Evolutionary conservation across 1,140 invertebrate species (phyloP), one percentile per base, ranked within the genome.

Genomic region (Hylyphantes graminicola): DNA sequence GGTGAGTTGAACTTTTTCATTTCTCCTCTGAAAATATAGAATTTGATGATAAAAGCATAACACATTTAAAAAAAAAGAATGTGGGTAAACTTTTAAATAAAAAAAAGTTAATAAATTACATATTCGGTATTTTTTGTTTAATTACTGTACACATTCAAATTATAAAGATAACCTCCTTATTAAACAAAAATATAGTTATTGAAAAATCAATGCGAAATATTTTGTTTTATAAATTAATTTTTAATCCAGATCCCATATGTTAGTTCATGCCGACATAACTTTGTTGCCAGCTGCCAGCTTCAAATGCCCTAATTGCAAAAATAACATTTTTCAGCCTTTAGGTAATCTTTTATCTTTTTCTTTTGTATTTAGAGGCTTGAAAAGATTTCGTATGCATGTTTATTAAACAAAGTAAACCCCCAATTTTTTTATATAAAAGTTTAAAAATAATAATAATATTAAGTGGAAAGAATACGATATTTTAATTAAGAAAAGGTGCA

Each of bases 21-120:
- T 76, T 76, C 73, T 63, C 53, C 21, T 51, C 73, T 76, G 35
- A 76, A 76, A 76, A 10, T 17, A 70, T n/a, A 59, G 51, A 48
- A 9, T 10, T 65, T 65, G 9, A 13, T 65, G 10, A 2, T 9
- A 2, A 65, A 57, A 57, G 15, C 55, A 57, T 10, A 2, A 57
- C 10, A 11, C 55, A 57, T 15, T 57, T 57, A 57, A 11, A 57
- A 57, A 57, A 10, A 11, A 11, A 57, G 15, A 57, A 57, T 57
- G 10, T 1, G 0, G 10, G 10, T 57, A 57, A 2, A 57, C 10
- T 2, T 2, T 57, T 57, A 11, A 0, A 15, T 57, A 10, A 11
- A 11, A 10, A 10, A 8, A 57, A 57, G 15, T 57, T 57, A 57
- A 11, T 2, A 0, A 11, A 57, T 11, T 57, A 11, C 15, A 57